Evolutionary conservation across 1,140 invertebrate species (phyloP), one percentile per base, ranked within the genome.

Genomic region (Diorhabda carinulata): DNA sequence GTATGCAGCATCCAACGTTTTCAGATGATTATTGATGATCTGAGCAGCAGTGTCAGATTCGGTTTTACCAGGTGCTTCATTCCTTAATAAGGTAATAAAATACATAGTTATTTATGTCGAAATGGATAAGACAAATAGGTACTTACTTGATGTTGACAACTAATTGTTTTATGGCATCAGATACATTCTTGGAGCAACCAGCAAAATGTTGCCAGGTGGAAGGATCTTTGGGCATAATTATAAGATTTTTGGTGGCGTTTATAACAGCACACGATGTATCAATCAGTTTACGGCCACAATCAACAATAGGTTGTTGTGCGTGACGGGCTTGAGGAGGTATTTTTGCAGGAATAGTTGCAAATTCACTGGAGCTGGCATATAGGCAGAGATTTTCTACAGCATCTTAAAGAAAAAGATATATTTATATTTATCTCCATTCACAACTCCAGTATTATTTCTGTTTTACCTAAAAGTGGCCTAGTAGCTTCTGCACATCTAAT

Each of bases 91-190:
- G 45, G 10, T 52, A 65, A 52, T 52, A 52, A 52, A 52, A 52
- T 52, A 52, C 2, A 8, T 52, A 8, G 2, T 52, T 4, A 3
- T 4, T 8, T n/a, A n/a, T 4, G 47, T 52, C n/a, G 47, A 8
- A 2, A 8, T 52, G 25, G 25, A 25, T 25, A 25, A 25, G 25
- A 25, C 25, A 25, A 25, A 25, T 56, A 41, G 43, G 9, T 43
- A 80, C 78, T 77, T 78, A 91, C 89, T 87, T 87, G 69, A 98
- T 97, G 56, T 94, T 92, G 43, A 93, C 89, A 0, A 97, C 95
- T 2, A 99, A 84, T 8, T 90, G 88, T 81, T 98, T 99, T 73
- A 99, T 98, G 1, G 95, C 94, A 79, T 99, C 96, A 9, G 95
- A 98, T 0, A 99, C 95, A 74, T 89, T 91, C 81, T 96, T 97